These are phyloP conservation scores for Gonioctena quinquepunctata DNA, from an alignment of 1,140 invertebrate genomes.

Conservation along the genomic window DNA sequence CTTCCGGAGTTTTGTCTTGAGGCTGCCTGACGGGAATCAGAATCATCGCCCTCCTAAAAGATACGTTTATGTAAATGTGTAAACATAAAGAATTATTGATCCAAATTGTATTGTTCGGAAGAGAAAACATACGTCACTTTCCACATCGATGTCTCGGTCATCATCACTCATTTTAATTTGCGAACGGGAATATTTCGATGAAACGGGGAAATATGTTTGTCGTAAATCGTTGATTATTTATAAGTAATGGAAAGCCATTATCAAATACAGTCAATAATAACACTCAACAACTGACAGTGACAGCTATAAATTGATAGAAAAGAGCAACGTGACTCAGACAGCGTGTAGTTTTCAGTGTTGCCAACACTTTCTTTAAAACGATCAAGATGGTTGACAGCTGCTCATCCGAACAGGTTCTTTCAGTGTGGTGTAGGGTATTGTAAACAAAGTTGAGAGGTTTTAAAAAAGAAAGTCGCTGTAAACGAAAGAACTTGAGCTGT, in stretches of 20 bases:
- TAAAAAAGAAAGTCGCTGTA: no score
- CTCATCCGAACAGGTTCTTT: no score
- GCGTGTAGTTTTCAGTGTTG: no score
- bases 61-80: not conserved
- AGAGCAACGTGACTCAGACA: no score
- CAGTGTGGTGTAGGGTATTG: no score
- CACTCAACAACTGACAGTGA: not conserved
- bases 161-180: slow-evolving; percentile 77
- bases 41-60: slow-evolving; percentile 68
- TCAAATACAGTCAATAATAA: not conserved
- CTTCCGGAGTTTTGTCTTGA: slow-evolving; percentile 50
- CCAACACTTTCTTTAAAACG: no score
- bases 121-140: slow-evolving; percentile 79
- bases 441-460: no score
- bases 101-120: not conserved
- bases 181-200: not conserved
- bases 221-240: no score
- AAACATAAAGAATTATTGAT: slow-evolving; percentile 19
- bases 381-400: no score
- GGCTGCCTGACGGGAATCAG: slow-evolving; percentile 61
- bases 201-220: no score
- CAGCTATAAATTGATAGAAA: not conserved
- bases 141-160: slow-evolving; percentile 88
- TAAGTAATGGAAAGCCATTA: no score
- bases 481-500: no score